Evolutionary conservation across 1,140 invertebrate genomes (phyloP), one percentile per base, ranked within the genome.

Genomic region (Drosophila teissieri): DNA sequence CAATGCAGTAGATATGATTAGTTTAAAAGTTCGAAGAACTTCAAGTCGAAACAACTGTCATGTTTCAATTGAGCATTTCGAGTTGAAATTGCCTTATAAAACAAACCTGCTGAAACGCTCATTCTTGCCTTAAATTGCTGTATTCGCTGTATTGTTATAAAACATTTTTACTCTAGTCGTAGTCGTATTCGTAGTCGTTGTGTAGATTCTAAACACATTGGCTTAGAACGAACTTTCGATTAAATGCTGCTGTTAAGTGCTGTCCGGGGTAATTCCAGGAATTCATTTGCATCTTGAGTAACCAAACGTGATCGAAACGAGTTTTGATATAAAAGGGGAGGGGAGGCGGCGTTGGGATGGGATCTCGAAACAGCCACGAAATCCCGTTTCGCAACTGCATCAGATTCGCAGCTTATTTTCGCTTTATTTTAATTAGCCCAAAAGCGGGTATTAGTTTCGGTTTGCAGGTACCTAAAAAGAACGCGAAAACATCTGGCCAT

Each of bases 261-360:
- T 68, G 64, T 27, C 61, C 15, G 61, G 64, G 61, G 61, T 52
- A 53, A 68, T 65, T 68, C 64, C 64, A 53, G 64, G 37, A 53
- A 68, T 65, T 65, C 46, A 65, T 63, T 65, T 68, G 45, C 45
- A 64, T 68, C 15, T 68, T 34, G 36, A 42, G n/a, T 22, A 31
- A 67, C 34, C 49, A 34, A 63, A 67, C 57, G 61, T 68, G 64
- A 68, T 68, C 51, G 17, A 48, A 68, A 68, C 64, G 46, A 65
- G 64, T 68, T 68, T 63, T 52, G 19, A 37, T 62, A 22, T 40
- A 31, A 27, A n/a, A 8, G 54, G 11, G 11, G 11, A 8, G 54
- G 11, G 11, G 11, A 39, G 34, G 48, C n/a, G 51, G 31, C 31
- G 31, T 8, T 10, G 31, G 31, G 31, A 31, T 10, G 31, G 7